A percentile compares a stretch with the other conserved stretches of the same genome.
Conservation (phyloP, 2,113 vertebrate genomes). For the Gallinago paraguaiae region DNA sequence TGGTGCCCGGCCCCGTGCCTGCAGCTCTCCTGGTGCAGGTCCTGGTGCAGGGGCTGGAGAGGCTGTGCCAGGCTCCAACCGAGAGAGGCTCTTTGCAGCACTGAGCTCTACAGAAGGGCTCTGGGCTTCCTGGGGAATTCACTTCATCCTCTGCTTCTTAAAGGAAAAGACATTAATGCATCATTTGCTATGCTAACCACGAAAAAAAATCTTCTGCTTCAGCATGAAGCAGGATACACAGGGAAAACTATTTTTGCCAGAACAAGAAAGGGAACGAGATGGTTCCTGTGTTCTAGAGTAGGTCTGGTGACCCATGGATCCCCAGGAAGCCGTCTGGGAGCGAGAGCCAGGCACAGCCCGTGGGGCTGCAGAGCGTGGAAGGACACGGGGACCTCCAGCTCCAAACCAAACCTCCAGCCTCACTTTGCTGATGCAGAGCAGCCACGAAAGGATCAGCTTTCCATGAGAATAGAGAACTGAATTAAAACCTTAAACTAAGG, state of each 20-base stretch:
- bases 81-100: background rate
- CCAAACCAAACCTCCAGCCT: background rate
- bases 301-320: background rate
- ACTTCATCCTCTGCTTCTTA: slow-evolving; percentile 28
- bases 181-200: slow-evolving; percentile 40
- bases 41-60: background rate
- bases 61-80: background rate
- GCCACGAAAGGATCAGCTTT: background rate
- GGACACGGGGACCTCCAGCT: background rate
- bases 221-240: background rate
- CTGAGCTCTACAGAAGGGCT: background rate
- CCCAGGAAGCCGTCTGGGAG: background rate
- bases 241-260: background rate
- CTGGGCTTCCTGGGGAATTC: slow-evolving; percentile 7
- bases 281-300: background rate
- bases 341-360: background rate
- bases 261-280: background rate
- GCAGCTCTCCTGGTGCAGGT: background rate
- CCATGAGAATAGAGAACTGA: background rate
- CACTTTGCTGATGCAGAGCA: background rate
- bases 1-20: background rate
- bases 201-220: slow-evolving; percentile 11
- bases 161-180: slow-evolving; percentile 16
- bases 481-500: slow-evolving; percentile 32
- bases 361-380: background rate